Conservation (phyloP, 2,797 vertebrate species). For the Denticeps clupeoides region DNA sequence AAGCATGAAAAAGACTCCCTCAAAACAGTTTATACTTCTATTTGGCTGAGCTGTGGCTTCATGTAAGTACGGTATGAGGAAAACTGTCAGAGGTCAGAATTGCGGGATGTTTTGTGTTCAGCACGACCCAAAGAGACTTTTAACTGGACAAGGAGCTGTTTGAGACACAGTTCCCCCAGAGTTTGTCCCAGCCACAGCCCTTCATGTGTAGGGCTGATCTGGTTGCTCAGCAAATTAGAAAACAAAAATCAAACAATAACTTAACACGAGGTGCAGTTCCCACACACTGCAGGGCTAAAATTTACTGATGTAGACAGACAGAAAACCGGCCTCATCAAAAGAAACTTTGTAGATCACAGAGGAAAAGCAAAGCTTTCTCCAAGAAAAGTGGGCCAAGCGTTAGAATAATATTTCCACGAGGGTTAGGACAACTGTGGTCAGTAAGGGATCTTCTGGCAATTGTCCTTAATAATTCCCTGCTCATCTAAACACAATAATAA, state of each 20-base stretch:
- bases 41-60: not conserved
- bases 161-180: not conserved
- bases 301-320: constrained; percentile 16
- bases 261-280: constrained; percentile 18
- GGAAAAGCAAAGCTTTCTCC: constrained; percentile 22
- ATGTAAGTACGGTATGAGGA: not conserved
- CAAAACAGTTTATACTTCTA: not conserved
- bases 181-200: not conserved
- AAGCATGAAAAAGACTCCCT: no score
- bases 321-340: constrained; percentile 28
- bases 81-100: not conserved
- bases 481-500: not conserved
- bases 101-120: not conserved
- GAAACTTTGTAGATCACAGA: constrained; percentile 21
- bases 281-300: constrained; percentile 13
- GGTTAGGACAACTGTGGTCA: constrained; percentile 25
- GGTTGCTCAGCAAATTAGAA: constrained; percentile 35
- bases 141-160: no score
- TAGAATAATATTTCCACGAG: constrained; percentile 36
- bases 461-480: constrained; percentile 4
- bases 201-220: constrained; percentile 11
- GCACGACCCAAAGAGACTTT: no score
- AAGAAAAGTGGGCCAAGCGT: constrained; percentile 28
- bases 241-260: constrained; percentile 35
- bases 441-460: constrained; percentile 24